Evolutionary conservation across 2,888 invertebrate species (phyloP), one percentile per base, ranked within the genome.

Genomic region (Elysia crispata): DNA sequence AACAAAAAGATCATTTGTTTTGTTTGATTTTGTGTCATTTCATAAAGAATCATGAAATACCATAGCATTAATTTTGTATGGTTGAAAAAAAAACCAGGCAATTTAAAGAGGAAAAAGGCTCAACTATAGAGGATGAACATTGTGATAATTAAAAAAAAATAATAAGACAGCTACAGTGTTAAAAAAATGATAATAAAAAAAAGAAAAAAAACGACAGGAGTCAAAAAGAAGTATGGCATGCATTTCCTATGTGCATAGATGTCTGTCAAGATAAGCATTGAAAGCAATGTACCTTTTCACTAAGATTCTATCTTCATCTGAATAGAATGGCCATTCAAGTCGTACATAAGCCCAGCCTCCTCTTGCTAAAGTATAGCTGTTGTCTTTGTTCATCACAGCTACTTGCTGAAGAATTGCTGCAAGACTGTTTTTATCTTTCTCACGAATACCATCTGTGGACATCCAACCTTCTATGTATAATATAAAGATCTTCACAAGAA

Each of bases 271-370:
- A 67, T 6, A 41, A 8, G 6, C 33, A n/a, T n/a, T 13, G 31
- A 25, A 13, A 0, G 3, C 8, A 11, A 64, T 79, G 83, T 86
- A 95, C 96, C 96, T 95, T 94, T 97, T 97, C 91, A 98, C 94
- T 92, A 96, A 95, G 91, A 91, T 95, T 92, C 95, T 94, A 92
- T 98, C 98, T 90, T 96, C 96, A 88, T 97, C 97, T 28, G 95
- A 95, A 92, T 97, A 98, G 93, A 96, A 97, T 83, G 97, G 96
- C 98, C 98, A 98, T 82, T 92, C 92, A 91, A 96, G 96, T 25
- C 86, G 84, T 88, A 96, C 95, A 92, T 98, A 98, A 91, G 96
- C 96, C 97, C 97, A 98, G 90, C 96, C 94, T 90, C 95, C 95
- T 90, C 96, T 95, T 89, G 95, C 95, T 92, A 98, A 94, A 91